Conservation (phyloP, 2,113 vertebrate species). For the Sus scrofa region DNA sequence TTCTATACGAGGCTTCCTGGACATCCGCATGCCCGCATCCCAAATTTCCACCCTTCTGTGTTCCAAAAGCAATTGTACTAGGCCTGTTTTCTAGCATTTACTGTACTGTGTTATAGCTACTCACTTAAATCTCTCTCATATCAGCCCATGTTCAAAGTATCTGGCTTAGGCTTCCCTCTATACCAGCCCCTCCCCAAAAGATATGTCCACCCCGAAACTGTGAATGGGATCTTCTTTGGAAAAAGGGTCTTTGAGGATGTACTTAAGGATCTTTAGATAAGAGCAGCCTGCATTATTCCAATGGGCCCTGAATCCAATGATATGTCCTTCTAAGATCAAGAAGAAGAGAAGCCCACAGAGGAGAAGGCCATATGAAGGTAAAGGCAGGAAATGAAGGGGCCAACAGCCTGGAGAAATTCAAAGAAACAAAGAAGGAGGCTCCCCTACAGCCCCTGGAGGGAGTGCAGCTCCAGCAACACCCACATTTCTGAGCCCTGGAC, state of each 20-base stretch:
- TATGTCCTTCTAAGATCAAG: background rate
- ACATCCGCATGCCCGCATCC: background rate
- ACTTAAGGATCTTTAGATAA: background rate
- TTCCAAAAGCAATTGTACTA: background rate
- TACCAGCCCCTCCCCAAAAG: background rate
- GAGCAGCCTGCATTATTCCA: background rate
- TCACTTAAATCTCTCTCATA: background rate
- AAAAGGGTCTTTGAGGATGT: background rate
- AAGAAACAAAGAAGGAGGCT: background rate
- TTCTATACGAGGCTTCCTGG: background rate
- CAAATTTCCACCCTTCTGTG: background rate
- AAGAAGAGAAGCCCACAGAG: background rate
- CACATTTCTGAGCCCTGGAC: background rate
- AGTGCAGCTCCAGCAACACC: rapidly evolving
- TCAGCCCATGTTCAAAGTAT: background rate
- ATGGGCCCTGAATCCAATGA: background rate
- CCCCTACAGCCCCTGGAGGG: background rate
- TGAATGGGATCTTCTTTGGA: background rate
- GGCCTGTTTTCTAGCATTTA: background rate
- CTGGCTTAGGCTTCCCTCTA: background rate
- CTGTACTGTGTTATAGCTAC: background rate
- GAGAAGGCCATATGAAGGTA: background rate
- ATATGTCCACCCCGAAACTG: background rate
- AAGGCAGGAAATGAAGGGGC: background rate
- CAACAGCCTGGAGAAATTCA: too few relatives aligned